A percentile compares a stretch with the other conserved stretches of the same genome.
phyloP scores from a whole-genome alignment of 2,113 vertebrate genomes.

The Sebastes fasciatus region DNA sequence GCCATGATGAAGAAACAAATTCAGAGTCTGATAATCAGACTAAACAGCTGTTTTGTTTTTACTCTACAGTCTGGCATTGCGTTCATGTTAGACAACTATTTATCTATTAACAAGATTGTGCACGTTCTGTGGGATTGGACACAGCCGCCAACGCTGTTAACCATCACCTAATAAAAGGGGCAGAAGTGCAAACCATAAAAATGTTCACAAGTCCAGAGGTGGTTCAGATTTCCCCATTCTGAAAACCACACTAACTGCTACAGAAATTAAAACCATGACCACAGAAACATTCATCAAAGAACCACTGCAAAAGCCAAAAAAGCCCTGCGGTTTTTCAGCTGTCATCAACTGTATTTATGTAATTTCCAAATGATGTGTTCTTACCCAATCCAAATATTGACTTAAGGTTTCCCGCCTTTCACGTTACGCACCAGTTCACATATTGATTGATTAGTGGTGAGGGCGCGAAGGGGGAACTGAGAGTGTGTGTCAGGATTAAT shows the following conservation, averaged over 20 bases:
- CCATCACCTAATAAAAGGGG: constrained; percentile 18
- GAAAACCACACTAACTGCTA: constrained; percentile 45
- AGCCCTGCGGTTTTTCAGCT: constrained; percentile 51
- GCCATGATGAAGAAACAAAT: neutral
- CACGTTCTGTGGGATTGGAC: constrained; percentile 12
- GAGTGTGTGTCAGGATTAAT: constrained; percentile 68
- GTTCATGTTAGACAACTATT: neutral
- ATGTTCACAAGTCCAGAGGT: constrained; percentile 20
- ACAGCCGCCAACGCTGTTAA: constrained; percentile 20
- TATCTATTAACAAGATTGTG: neutral
- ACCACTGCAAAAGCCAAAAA: constrained; percentile 35
- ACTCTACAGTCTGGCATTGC: neutral
- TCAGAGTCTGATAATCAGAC: neutral
- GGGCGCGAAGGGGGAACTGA: constrained; percentile 26
- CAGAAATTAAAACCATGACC: constrained; percentile 47
- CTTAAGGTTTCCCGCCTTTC: constrained; percentile 67
- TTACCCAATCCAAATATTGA: constrained; percentile 76
- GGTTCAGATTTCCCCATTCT: constrained; percentile 9
- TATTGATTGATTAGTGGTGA: constrained; percentile 68
- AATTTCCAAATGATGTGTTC: constrained; percentile 71
- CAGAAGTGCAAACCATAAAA: constrained; percentile 5
- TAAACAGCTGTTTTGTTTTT: neutral
- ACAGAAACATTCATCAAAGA: constrained; percentile 54
- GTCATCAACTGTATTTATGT: constrained; percentile 62
- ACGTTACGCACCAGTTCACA: constrained; percentile 42